phyloP scores from a whole-genome alignment of 2,113 vertebrate species.

The Nibea coibor region DNA sequence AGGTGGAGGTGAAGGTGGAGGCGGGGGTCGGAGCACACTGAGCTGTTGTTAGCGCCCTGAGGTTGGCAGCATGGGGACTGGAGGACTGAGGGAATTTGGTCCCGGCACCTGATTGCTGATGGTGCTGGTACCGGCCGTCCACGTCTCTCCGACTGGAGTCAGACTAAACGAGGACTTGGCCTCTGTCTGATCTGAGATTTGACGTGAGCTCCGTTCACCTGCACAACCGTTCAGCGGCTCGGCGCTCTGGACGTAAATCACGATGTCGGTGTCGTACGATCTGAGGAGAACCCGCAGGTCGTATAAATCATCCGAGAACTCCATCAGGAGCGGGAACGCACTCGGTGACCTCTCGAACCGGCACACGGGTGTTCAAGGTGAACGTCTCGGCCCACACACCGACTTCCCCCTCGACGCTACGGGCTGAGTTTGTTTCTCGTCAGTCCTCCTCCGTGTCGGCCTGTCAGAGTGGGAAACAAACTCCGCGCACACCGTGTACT shows the following conservation, averaged over 20 bases:
- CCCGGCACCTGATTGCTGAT: constrained; percentile 37
- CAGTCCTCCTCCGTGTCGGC: constrained; percentile 41
- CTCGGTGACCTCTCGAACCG: too few species aligned
- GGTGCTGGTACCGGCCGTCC: too few species aligned
- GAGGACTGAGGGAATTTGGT: constrained; percentile 51
- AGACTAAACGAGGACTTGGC: too few species aligned
- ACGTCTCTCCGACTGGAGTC: too few species aligned
- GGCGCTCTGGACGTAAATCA: too few species aligned
- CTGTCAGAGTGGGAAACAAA: constrained; percentile 29
- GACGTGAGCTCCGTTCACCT: too few species aligned
- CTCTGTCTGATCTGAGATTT: too few species aligned
- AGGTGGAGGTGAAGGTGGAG: background rate
- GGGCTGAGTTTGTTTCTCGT: constrained; percentile 28
- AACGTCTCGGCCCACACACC: background rate
- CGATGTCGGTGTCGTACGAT: too few species aligned
- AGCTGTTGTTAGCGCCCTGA: constrained; percentile 46
- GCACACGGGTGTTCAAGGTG: constrained; percentile 22
- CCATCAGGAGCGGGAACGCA: too few species aligned
- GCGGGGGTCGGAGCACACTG: constrained; percentile 26
- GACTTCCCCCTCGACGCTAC: background rate
- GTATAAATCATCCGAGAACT: too few species aligned
- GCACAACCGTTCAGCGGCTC: too few species aligned
- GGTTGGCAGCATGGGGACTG: background rate
- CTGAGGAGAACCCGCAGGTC: too few species aligned
- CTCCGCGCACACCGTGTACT: background rate